Base-by-base conservation (phyloP, 2,888 invertebrate genomes). In the Spisula subtruncata region DNA sequence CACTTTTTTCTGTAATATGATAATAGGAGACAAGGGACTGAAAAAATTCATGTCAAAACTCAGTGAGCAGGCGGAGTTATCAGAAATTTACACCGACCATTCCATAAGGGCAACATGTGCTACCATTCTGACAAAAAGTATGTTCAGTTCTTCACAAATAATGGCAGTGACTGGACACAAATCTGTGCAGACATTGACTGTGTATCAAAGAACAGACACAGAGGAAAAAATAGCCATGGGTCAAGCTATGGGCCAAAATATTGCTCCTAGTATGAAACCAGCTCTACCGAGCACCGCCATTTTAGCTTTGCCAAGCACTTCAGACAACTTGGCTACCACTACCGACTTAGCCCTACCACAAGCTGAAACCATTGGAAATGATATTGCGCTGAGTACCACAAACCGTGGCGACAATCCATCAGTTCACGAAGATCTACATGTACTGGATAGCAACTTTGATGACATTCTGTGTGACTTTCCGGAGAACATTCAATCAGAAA, bases 151-250 rank as follows among this genome's bases (percentile, higher is more conserved):
- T n/a, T 81, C 89, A 5, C 91, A 90, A 66, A 91, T 90, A 1
- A 93, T 91, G 91, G 81, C 90, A 29, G 89, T 90, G 6, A 93
- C 90, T 20, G 91, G 90, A 25, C 92, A 91, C 71, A 91, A 88
- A 66, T 86, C 86, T 32, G 90, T 86, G 0, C 85, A 75, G 29
- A 88, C 89, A 16, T 83, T 92, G 5, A 79, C 89, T 41, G 84
- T 88, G 10, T 92, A 92, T 83, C 91, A 90, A 75, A 79, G 88
- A 35, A 85, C 88, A 54, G 89, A 80, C 85, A 85, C 81, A 12
- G 86, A 86, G 46, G 88, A 92, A 81, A 92, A 90, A 29, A 81
- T 91, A n/a, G 41, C 32, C 51, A 91, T 90, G 89, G 91, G 88
- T 12, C 32, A 25, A 20, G n/a, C 66, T 12, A 18, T 66, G 29